Base-by-base conservation (phyloP, 2,888 invertebrate species). In the Orthonevra nobilis region DNA sequence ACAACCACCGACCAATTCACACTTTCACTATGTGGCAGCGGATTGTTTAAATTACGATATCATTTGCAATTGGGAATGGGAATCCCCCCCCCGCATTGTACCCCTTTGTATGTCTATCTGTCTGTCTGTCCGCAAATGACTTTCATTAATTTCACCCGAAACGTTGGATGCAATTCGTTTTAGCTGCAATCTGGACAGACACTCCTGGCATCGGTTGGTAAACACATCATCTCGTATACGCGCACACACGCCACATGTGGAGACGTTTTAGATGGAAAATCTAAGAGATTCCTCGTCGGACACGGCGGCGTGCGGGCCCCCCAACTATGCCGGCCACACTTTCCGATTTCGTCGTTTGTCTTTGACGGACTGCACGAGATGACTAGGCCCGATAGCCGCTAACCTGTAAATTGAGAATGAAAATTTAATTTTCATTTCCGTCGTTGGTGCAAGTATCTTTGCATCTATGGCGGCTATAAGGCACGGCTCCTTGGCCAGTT, bases 121-220 rank as follows among this genome's bases (percentile, higher is more conserved):
- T 5, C 20, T 60, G 42, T 50, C 32, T 32, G 72, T 46, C 52
- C 20, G 40, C 48, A 79, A 79, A 79, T 79, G 73, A 73, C 73
- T 72, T 79, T 79, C 79, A 73, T 79, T 79, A 73, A 79, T 73
- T 73, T 79, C 73, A 60, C 56, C 68, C 56, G 50, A 79, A 79
- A 73, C 79, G 73, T n/a, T n/a, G 73, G 73, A 73, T 72, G 73
- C 66, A 72, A 77, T 77, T 64, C 58, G 52, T 32, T 48, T 30
- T 30, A 17, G 64, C 40, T 40, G 64, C 52, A 66, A 54, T 56
- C 54, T 34, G 23, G 36, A 30, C 46, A 44, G 19, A 23, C 32
- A 74, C 58, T 63, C 69, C 44, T 68, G 52, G 23, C 32, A 19
- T 19, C 17, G 36, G 26, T 26, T 20, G 40, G 23, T 23, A 23